Conservation (phyloP, 1,140 invertebrate species). For the Zaprionus africanus region DNA sequence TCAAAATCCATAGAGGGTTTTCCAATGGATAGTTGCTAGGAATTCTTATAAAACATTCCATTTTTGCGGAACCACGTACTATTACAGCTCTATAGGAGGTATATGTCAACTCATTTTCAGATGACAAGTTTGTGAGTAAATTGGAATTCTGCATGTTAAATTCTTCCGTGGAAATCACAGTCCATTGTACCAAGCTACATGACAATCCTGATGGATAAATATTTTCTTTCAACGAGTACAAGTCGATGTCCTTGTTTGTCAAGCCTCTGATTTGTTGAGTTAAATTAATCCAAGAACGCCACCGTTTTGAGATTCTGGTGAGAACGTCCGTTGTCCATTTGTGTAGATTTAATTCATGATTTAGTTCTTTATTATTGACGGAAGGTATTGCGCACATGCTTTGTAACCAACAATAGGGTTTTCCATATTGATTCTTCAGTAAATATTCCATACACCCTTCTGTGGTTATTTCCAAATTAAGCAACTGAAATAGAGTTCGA, state of each 20-base stretch:
- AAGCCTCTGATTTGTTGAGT: conserved; percentile 92
- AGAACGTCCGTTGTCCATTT: conserved; percentile 86
- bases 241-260: conserved; percentile 87
- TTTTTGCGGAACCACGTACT: conserved; percentile 89
- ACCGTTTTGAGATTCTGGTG: conserved; percentile 87
- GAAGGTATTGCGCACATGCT: conserved; percentile 89
- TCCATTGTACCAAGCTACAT: conserved; percentile 89
- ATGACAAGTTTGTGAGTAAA: conserved; percentile 86
- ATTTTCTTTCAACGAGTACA: conserved; percentile 78
- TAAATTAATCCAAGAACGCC: conserved; percentile 90
- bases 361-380: conserved; percentile 78
- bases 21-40: conserved; percentile 92
- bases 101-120: conserved; percentile 87
- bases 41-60: conserved; percentile 91
- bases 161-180: conserved; percentile 87
- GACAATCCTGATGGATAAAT: conserved; percentile 84
- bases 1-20: conserved; percentile 91
- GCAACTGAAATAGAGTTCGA: conserved; percentile 35
- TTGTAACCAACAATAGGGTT: conserved; percentile 96
- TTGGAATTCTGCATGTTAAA: conserved; percentile 86
- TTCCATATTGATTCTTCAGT: conserved; percentile 87
- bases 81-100: conserved; percentile 88
- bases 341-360: conserved; percentile 78
- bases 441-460: conserved; percentile 61
- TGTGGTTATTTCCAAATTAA: conserved; percentile 49